Evolutionary conservation across 2,113 vertebrate species (phyloP).

Genomic region (Perca fluviatilis): DNA sequence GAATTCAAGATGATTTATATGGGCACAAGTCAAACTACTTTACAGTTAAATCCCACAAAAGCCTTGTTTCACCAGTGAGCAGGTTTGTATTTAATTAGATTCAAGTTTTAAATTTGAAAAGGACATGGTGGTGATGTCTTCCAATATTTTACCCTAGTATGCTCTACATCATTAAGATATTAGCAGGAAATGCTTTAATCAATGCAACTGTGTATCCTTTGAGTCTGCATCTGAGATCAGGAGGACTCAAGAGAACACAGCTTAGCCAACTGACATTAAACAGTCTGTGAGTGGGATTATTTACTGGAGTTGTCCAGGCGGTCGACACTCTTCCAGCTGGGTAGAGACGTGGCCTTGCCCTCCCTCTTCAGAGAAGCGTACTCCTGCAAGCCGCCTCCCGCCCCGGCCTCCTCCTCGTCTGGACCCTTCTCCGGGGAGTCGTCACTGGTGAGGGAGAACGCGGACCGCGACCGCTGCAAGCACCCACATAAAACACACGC

Average conservation of each 20-base stretch:
- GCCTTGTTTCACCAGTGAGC: background rate
- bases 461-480: constrained; percentile 89
- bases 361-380: constrained; percentile 85
- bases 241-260: background rate
- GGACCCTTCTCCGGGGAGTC: constrained; percentile 82
- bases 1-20: background rate
- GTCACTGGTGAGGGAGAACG: constrained; percentile 87
- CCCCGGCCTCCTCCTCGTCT: constrained; percentile 66
- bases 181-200: background rate
- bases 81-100: no score
- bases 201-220: background rate
- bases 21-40: background rate
- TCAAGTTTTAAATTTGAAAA: background rate
- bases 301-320: constrained; percentile 92
- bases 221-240: background rate
- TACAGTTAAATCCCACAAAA: background rate
- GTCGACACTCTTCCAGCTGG: constrained; percentile 91
- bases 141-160: background rate
- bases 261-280: background rate
- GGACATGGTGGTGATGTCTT: background rate
- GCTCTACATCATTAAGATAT: background rate
- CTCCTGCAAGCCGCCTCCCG: constrained; percentile 64
- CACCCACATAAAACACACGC: constrained; percentile 21
- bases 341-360: constrained; percentile 80
- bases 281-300: constrained; percentile 20